These are phyloP conservation scores for Sander vitreus DNA, from an alignment of 2,113 vertebrate genomes.

Conservation along the genomic window DNA sequence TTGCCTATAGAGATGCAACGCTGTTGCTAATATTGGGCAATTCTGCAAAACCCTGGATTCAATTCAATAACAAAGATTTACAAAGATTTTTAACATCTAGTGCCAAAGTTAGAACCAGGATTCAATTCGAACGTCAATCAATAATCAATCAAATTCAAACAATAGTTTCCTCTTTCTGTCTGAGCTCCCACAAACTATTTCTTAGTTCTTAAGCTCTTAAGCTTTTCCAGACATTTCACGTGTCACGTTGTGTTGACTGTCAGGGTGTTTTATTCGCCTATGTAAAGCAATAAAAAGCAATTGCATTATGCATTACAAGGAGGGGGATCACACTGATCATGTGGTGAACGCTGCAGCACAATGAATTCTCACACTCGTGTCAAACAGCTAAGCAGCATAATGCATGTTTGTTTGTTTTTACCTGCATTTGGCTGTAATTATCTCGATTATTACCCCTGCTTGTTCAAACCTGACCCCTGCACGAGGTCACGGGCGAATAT, in stretches of 20 bases:
- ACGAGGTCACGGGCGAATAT: slow-evolving; percentile 28
- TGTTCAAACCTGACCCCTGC: slow-evolving; percentile 40
- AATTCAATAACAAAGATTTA: background rate
- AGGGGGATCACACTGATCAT: slow-evolving; percentile 69
- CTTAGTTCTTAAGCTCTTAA: slow-evolving; percentile 37
- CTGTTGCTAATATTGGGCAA: background rate
- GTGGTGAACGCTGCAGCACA: slow-evolving; percentile 19
- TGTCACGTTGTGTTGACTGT: slow-evolving; percentile 15
- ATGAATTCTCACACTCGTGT: slow-evolving; percentile 25
- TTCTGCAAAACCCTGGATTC: background rate
- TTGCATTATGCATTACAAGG: slow-evolving; percentile 69
- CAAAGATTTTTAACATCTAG: background rate
- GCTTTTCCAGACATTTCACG: slow-evolving; percentile 59
- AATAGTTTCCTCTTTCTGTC: background rate
- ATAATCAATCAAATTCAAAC: slow-evolving; percentile 9
- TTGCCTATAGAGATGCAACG: background rate
- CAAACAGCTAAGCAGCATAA: slow-evolving; percentile 25
- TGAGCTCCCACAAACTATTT: slow-evolving; percentile 10
- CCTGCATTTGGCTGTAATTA: slow-evolving; percentile 63
- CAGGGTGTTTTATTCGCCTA: slow-evolving; percentile 73
- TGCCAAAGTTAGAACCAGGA: background rate
- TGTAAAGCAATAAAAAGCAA: slow-evolving; percentile 81
- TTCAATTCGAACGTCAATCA: background rate
- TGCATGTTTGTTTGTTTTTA: slow-evolving; percentile 60
- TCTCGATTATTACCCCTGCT: slow-evolving; percentile 59